Conservation (phyloP, 1,140 invertebrate species). For the Micrasema longulum region DNA sequence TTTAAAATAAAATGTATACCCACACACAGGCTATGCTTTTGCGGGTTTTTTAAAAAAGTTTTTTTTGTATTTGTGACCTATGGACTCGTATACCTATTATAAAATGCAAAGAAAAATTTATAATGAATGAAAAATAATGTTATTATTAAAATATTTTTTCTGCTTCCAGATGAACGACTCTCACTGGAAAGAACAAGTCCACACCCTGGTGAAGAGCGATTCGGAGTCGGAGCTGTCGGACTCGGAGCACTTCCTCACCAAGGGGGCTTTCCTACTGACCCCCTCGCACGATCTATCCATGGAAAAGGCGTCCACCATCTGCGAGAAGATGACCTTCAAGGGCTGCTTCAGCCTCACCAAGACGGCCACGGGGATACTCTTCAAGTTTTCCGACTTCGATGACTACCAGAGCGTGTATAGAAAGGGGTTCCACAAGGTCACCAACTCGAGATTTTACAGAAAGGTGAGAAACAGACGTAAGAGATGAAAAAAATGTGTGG, state of each 20-base stretch:
- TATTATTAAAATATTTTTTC: background rate
- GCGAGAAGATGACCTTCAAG: constrained; percentile 88
- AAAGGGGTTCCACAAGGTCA: constrained; percentile 88
- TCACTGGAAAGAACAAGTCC: constrained; percentile 68
- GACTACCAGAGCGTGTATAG: constrained; percentile 87
- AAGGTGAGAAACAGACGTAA: constrained; percentile 76
- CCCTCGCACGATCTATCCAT: constrained; percentile 85
- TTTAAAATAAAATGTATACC: no score
- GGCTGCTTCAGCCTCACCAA: constrained; percentile 86
- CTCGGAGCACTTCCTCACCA: constrained; percentile 74
- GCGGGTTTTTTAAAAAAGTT: background rate
- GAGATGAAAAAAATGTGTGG: no score
- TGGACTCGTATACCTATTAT: background rate
- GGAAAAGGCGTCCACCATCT: constrained; percentile 86
- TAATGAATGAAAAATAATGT: background rate
- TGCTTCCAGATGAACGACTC: constrained; percentile 57
- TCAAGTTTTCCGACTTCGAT: constrained; percentile 87
- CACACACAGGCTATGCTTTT: no score
- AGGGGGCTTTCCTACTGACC: constrained; percentile 84
- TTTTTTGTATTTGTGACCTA: background rate
- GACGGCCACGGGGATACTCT: constrained; percentile 87
- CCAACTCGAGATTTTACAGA: constrained; percentile 80
- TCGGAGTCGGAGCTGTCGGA: constrained; percentile 76
- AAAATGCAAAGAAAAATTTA: no score
- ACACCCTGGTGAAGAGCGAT: constrained; percentile 69